These are phyloP conservation scores for Matsumurasca onukii DNA, from an alignment of 1,140 invertebrate species.

Conservation along the genomic window DNA sequence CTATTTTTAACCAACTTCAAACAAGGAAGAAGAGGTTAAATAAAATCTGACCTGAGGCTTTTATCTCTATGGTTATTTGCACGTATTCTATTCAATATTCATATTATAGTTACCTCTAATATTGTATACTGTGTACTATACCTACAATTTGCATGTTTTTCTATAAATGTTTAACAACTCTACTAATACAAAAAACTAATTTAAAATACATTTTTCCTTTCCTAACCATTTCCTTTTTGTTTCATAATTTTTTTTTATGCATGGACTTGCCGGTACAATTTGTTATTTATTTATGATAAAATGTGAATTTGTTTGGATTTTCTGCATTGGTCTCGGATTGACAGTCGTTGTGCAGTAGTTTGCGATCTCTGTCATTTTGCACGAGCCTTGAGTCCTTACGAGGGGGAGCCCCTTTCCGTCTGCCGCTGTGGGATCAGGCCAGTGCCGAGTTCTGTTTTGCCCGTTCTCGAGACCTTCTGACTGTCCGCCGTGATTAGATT, in stretches of 20 bases:
- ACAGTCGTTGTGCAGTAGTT: slow-evolving; percentile 57
- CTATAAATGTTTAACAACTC: no score
- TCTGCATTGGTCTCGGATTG: slow-evolving; percentile 12
- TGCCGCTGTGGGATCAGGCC: slow-evolving; percentile 70
- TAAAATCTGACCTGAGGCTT: no score
- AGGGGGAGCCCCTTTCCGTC: slow-evolving; percentile 49
- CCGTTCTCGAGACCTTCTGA: slow-evolving; percentile 65
- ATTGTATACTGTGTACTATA: no score
- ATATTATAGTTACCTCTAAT: no score
- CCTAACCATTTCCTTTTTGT: slow-evolving; percentile 39
- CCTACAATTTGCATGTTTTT: no score
- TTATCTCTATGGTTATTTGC: no score
- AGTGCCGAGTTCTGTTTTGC: slow-evolving; percentile 73
- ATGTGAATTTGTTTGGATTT: slow-evolving; percentile 10
- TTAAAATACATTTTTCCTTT: no score
- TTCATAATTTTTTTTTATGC: slow-evolving; percentile 35
- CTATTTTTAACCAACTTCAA: no score
- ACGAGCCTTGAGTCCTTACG: slow-evolving; percentile 52
- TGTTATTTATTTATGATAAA: neutral
- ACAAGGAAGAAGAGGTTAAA: no score
- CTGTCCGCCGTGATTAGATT: slow-evolving; percentile 41
- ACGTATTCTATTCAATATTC: no score
- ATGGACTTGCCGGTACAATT: no score
- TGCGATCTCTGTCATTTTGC: slow-evolving; percentile 52
- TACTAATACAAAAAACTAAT: no score